Base-by-base conservation (phyloP, 1,140 invertebrate species). In the Dufourea novaeangliae region DNA sequence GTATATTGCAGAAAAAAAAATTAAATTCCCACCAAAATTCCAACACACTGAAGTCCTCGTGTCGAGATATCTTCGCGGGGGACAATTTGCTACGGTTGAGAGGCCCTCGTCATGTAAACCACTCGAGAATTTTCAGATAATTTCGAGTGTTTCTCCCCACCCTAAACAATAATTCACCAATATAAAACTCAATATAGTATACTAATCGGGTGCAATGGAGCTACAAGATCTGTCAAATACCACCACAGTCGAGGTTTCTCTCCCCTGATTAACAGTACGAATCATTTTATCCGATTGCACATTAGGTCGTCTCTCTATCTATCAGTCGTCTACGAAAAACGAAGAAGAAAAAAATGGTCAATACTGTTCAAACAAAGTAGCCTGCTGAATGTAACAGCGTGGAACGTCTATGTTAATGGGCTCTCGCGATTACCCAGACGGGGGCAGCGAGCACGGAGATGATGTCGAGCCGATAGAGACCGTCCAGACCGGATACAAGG, bases 381-480 rank as follows among this genome's bases (percentile, higher is more conserved):
- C 66, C 77, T 54, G 63, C 66, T 73, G 70, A 82, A 85, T 79
- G 84, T 85, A 85, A 46, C 84, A 76, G 83, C 70, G 75, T 85
- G 83, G 84, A 85, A 85, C 84, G 83, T 75, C 79, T 85, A 85
- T 85, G 84, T 77, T 85, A 85, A 85, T 85, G 83, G 76, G 75
- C 63, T 66, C 63, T 52, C 22, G 63, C 84, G 84, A 85, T 85
- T 85, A 82, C 59, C n/a, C 83, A 85, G 83, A 82, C 83, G 44
- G 79, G 78, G 79, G 66, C 73, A 70, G 74, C 66, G 74, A 78
- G 41, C 82, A 71, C 67, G 52, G 78, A 84, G 83, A 85, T 81
- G 82, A 85, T 63, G 83, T 73, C 78, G 79, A 66, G 22, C 74
- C 70, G 83, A 85, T 85, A 85, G 83, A 85, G 82, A 85, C 83